A percentile compares a stretch with the other conserved stretches of the same genome.
These are phyloP conservation scores for Pycnomerus fuliginosus DNA, from an alignment of 2,888 invertebrate species.

Conservation along the genomic window DNA sequence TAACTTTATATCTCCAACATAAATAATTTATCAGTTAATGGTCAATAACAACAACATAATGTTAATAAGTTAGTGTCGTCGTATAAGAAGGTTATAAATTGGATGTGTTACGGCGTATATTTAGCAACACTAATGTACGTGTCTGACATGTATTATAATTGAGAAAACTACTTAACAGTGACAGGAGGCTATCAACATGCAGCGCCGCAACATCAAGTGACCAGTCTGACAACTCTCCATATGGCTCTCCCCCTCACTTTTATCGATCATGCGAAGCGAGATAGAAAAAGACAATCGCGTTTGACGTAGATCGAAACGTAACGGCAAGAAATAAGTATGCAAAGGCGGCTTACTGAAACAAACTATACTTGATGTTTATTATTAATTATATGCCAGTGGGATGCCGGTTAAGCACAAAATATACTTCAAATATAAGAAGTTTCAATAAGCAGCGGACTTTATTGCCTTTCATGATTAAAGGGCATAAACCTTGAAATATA, in stretches of 20 bases:
- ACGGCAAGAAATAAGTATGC: constrained; percentile 22
- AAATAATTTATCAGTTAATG: constrained; percentile 51
- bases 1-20: constrained; percentile 46
- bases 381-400: constrained; percentile 43
- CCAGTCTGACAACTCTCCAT: constrained; percentile 29
- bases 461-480: constrained; percentile 26
- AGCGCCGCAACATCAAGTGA: constrained; percentile 42
- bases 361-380: constrained; percentile 41
- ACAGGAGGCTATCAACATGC: constrained; percentile 49
- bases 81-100: constrained; percentile 45
- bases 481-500: no score
- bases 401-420: constrained; percentile 42
- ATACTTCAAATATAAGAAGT: constrained; percentile 32
- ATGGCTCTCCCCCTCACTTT: constrained; percentile 6
- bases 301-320: constrained; percentile 2
- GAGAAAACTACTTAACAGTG: constrained; percentile 50
- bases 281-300: constrained; percentile 4
- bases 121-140: constrained; percentile 50
- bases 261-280: constrained; percentile 2
- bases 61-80: constrained; percentile 47
- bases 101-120: constrained; percentile 47
- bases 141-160: constrained; percentile 51
- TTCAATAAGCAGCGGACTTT: constrained; percentile 24
- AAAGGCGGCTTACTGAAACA: constrained; percentile 36
- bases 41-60: constrained; percentile 48